Evolutionary conservation across 2,888 invertebrate species (phyloP).

Genomic region (Gisinianus flammeolus): DNA sequence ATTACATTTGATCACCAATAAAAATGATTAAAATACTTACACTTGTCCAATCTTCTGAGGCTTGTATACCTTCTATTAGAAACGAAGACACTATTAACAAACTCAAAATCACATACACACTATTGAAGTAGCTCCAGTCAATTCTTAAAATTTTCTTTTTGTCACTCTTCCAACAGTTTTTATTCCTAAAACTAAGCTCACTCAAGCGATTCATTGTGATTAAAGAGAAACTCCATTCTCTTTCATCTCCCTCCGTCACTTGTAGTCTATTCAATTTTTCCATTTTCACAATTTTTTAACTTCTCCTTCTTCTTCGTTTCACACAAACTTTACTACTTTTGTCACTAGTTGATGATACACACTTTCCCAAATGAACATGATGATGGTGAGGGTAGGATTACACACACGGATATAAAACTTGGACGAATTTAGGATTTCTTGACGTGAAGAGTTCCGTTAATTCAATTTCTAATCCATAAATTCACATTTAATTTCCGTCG

Average conservation of each 20-base stretch:
- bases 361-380: background rate
- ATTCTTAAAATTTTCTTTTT: background rate
- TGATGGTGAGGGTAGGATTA: background rate
- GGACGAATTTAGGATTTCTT: too few species aligned
- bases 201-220: constrained; percentile 20
- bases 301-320: constrained; percentile 6
- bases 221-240: background rate
- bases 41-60: constrained; percentile 48
- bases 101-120: constrained; percentile 10
- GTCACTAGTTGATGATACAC: background rate
- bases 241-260: constrained; percentile 4
- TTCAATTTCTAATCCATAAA: too few species aligned
- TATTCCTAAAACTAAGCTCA: constrained; percentile 20
- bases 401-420: background rate
- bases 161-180: constrained; percentile 20
- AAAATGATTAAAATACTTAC: too few species aligned
- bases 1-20: too few species aligned
- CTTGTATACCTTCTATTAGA: background rate
- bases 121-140: background rate
- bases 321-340: background rate
- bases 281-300: constrained; percentile 11
- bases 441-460: too few species aligned
- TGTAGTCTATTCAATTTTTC: background rate
- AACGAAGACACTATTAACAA: constrained; percentile 13
- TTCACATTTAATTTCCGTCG: too few species aligned